phyloP scores from a whole-genome alignment of 2,888 invertebrate genomes.

The Eilema sororculum region DNA sequence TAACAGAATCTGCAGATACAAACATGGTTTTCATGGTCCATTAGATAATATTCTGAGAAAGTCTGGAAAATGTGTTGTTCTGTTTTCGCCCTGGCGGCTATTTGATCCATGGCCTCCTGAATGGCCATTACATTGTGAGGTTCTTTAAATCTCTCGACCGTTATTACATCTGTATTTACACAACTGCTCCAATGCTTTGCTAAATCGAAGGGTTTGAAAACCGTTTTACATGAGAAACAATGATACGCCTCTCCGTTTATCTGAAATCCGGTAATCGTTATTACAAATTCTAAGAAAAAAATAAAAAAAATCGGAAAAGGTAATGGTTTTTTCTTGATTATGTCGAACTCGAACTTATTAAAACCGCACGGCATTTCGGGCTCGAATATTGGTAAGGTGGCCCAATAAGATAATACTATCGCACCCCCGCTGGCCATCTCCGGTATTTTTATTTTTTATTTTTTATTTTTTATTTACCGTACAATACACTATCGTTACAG shows the following conservation, averaged over 20 bases:
- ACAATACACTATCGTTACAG: too few relatives aligned
- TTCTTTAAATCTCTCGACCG: slow-evolving; percentile 17
- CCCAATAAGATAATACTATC: background rate
- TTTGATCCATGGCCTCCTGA: slow-evolving; percentile 5
- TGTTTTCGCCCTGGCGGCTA: slow-evolving; percentile 34
- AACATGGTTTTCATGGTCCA: slow-evolving; percentile 50
- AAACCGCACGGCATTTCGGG: background rate
- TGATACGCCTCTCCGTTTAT: slow-evolving; percentile 55
- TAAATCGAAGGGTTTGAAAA: slow-evolving; percentile 38
- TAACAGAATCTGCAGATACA: slow-evolving; percentile 63
- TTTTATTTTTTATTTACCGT: too few relatives aligned
- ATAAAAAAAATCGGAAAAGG: too few relatives aligned
- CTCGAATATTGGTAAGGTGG: background rate
- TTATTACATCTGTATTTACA: slow-evolving; percentile 24
- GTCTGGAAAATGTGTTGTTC: slow-evolving; percentile 43
- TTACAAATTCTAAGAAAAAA: too few relatives aligned
- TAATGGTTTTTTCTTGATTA: too few relatives aligned
- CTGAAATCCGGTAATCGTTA: slow-evolving; percentile 44
- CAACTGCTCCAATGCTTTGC: slow-evolving; percentile 47
- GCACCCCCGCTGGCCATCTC: too few relatives aligned
- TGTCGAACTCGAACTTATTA: background rate
- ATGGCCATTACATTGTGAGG: background rate
- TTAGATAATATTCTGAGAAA: slow-evolving; percentile 51
- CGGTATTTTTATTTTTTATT: too few relatives aligned
- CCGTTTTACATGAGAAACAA: slow-evolving; percentile 67